phyloP scores from a whole-genome alignment of 2,888 invertebrate species.

The Onthophagus sagittarius region DNA sequence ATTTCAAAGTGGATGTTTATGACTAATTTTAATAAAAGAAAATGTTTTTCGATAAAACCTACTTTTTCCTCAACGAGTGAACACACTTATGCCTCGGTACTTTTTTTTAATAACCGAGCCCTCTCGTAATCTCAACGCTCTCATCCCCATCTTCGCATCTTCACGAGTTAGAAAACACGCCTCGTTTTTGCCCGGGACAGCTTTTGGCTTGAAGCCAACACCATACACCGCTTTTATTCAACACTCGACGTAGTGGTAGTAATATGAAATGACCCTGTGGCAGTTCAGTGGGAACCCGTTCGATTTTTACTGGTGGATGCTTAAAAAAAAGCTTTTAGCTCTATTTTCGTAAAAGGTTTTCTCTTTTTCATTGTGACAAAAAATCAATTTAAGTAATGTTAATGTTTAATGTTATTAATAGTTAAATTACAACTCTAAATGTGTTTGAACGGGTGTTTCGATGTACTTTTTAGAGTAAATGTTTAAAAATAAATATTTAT shows the following conservation, averaged over 20 bases:
- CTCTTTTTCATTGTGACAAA: too few species aligned
- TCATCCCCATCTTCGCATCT: not conserved
- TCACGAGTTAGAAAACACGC: not conserved
- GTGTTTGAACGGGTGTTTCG: not conserved
- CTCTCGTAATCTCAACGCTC: not conserved
- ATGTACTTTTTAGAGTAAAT: not conserved
- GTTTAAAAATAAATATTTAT: constrained; percentile 33
- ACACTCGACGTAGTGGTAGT: not conserved
- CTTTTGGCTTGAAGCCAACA: not conserved
- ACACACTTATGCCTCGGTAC: not conserved
- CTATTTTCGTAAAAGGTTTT: too few species aligned
- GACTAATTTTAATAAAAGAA: too few species aligned
- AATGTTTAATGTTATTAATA: too few species aligned
- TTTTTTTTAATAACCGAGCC: not conserved
- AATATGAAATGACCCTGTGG: not conserved
- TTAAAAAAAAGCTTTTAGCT: not conserved
- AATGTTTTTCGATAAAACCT: not conserved
- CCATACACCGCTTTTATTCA: not conserved
- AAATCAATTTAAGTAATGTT: too few species aligned
- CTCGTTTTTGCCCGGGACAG: not conserved
- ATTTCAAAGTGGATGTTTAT: too few species aligned
- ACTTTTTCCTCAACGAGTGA: not conserved
- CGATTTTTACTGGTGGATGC: not conserved
- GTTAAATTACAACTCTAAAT: not conserved
- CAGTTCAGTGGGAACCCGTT: not conserved